Evolutionary conservation across 2,888 invertebrate genomes (phyloP).

Genomic region (Trissoscelio sp.): DNA sequence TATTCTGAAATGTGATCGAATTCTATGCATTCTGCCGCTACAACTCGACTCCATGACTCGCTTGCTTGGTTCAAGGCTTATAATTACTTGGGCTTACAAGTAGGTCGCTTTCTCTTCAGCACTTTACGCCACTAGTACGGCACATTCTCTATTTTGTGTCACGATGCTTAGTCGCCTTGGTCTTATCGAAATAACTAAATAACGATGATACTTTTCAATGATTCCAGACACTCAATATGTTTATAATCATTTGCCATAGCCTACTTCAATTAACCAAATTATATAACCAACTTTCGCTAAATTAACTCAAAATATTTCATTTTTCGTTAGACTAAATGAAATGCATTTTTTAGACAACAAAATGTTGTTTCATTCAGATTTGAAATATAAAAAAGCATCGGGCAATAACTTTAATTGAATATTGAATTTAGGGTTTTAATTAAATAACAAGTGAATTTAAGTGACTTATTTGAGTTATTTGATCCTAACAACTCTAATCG

Average conservation of each 20-base stretch:
- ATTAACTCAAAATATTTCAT: background rate
- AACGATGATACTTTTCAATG: conserved; percentile 28
- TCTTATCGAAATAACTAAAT: conserved; percentile 46
- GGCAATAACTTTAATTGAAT: too few relatives aligned
- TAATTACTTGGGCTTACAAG: conserved; percentile 81
- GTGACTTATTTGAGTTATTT: too few relatives aligned
- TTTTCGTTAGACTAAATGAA: too few relatives aligned
- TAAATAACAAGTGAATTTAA: too few relatives aligned
- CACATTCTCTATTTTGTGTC: conserved; percentile 66
- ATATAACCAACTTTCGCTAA: background rate
- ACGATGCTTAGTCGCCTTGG: conserved; percentile 61
- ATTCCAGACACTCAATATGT: background rate
- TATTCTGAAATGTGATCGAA: conserved; percentile 67
- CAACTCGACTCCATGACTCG: conserved; percentile 75
- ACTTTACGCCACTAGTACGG: conserved; percentile 73
- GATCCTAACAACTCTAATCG: too few relatives aligned
- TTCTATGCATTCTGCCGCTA: conserved; percentile 60
- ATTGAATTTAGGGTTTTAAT: too few relatives aligned
- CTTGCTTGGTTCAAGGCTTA: conserved; percentile 81
- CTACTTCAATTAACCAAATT: too few relatives aligned
- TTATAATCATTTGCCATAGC: conserved; percentile 2
- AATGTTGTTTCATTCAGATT: too few relatives aligned
- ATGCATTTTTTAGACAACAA: too few relatives aligned
- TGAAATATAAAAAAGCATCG: too few relatives aligned
- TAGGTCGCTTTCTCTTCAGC: conserved; percentile 82